Conservation (phyloP, 1,140 invertebrate genomes). For the Pogonognathellus flavescens region DNA sequence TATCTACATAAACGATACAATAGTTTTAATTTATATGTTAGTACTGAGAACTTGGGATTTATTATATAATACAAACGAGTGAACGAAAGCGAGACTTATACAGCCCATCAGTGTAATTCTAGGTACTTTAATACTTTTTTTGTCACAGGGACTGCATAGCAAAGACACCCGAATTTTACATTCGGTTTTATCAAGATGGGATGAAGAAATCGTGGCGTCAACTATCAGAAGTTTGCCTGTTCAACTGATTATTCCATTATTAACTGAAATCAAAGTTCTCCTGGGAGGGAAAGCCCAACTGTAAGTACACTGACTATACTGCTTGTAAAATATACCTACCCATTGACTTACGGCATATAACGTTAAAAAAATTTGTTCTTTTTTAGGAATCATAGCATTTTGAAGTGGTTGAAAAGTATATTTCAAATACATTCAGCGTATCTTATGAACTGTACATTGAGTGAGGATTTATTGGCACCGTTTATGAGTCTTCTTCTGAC, state of each 20-base stretch:
- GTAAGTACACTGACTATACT: conserved; percentile 70
- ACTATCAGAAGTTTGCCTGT: conserved; percentile 77
- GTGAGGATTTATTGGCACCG: conserved; percentile 73
- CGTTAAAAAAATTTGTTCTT: background rate
- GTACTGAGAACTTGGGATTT: no score
- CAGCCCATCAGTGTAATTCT: no score
- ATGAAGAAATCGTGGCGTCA: conserved; percentile 74
- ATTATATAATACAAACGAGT: no score
- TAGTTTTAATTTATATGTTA: no score
- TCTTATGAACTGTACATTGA: conserved; percentile 74
- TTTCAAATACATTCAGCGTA: conserved; percentile 76
- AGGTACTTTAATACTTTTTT: conserved; percentile 5
- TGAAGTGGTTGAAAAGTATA: conserved; percentile 76
- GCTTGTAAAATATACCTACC: background rate
- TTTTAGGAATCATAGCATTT: conserved; percentile 74
- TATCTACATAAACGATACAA: no score
- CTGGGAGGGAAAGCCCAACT: conserved; percentile 75
- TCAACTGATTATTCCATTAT: conserved; percentile 75
- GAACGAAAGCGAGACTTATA: no score
- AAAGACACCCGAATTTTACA: conserved; percentile 78
- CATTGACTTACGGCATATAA: background rate
- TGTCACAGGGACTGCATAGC: conserved; percentile 81
- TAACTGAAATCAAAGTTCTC: conserved; percentile 76
- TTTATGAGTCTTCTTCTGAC: conserved; percentile 76
- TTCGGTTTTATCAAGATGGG: conserved; percentile 74